Evolutionary conservation across 1,140 invertebrate species (phyloP).

Genomic region (Elysia chlorotica): DNA sequence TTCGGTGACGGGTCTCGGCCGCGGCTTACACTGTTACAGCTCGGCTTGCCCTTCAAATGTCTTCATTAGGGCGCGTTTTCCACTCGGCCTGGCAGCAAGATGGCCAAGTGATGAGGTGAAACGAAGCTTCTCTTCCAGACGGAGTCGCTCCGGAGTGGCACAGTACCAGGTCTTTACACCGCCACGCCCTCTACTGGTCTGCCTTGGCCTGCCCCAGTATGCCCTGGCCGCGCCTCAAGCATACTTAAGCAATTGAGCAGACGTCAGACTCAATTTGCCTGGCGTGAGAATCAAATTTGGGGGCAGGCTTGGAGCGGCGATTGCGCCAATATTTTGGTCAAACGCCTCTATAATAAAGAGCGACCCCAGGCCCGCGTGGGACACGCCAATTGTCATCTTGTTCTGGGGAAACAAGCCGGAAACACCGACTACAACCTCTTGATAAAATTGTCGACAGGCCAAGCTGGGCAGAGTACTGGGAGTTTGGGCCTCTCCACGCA

Average conservation of each 20-base stretch:
- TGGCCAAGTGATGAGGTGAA: background rate
- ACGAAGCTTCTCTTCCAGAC: background rate
- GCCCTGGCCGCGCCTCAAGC: too few relatives aligned
- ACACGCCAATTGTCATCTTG: conserved; percentile 17
- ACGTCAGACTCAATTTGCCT: conserved; percentile 3
- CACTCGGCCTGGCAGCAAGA: conserved; percentile 6
- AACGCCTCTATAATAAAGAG: background rate
- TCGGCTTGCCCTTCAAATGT: background rate
- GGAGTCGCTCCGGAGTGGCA: background rate
- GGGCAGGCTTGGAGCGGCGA: conserved; percentile 1
- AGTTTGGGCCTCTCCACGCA: too few relatives aligned
- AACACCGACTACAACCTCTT: background rate
- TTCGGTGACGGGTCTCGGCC: background rate
- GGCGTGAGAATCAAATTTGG: background rate
- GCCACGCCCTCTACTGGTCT: too few relatives aligned
- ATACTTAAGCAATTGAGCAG: conserved; percentile 12
- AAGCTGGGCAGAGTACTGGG: conserved; percentile 5
- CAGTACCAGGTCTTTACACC: background rate
- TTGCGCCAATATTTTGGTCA: conserved; percentile 15
- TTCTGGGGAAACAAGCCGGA: conserved; percentile 11
- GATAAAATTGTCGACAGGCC: background rate
- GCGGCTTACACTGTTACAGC: background rate
- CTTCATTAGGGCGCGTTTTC: conserved; percentile 12
- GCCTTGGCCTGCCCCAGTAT: too few relatives aligned
- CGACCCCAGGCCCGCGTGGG: background rate